Conservation (phyloP, 2,113 vertebrate genomes). For the Gymnarchus niloticus region DNA sequence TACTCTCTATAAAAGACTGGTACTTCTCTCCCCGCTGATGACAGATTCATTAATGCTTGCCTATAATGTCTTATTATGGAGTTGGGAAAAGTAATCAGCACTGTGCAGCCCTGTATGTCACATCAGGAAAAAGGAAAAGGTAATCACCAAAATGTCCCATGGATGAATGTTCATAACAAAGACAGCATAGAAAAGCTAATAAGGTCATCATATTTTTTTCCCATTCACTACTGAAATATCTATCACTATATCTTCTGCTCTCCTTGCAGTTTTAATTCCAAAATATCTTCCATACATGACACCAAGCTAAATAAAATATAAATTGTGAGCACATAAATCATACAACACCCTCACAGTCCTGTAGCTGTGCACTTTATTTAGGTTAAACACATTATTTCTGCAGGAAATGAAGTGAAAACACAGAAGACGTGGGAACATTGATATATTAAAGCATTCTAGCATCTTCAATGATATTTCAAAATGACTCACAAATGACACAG, state of each 20-base stretch:
- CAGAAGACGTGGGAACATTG: not conserved
- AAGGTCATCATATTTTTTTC: not conserved
- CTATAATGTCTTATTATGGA: constrained; percentile 1
- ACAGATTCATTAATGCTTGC: not conserved
- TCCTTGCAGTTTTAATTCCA: not conserved
- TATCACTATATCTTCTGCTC: constrained; percentile 10
- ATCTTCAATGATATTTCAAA: no score
- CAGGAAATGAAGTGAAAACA: not conserved
- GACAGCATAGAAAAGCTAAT: not conserved
- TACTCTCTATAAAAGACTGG: no score
- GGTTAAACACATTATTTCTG: not conserved
- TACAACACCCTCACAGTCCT: not conserved
- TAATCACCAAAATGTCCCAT: constrained; percentile 1
- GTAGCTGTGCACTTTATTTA: not conserved
- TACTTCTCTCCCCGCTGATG: not conserved
- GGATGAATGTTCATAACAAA: not conserved
- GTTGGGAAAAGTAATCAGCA: not conserved
- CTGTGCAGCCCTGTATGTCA: not conserved
- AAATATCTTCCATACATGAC: constrained; percentile 1
- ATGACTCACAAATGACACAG: no score
- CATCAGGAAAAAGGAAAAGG: constrained; percentile 9
- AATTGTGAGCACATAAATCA: not conserved
- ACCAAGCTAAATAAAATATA: not conserved
- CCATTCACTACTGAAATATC: not conserved
- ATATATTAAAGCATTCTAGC: not conserved